Percentiles rank a stretch among this genome's conserved stretches.
Conservation (phyloP, 2,797 vertebrate genomes). For the Cryptoblepharus egeriae region DNA sequence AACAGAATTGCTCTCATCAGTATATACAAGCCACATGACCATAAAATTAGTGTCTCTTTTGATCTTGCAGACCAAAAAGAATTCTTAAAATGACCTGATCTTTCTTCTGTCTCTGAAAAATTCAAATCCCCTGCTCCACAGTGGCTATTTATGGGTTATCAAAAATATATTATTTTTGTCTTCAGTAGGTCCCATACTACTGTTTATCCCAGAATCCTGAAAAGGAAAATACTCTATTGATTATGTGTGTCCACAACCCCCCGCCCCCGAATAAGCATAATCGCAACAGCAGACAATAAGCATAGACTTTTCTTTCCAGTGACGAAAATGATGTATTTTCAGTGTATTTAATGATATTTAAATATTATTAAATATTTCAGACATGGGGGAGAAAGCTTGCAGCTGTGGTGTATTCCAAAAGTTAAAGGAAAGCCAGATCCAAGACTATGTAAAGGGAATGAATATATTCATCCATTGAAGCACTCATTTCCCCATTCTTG, state of each 20-base stretch:
- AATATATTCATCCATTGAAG: too few relatives aligned
- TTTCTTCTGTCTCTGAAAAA: conserved; percentile 41
- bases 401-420: neutral
- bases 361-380: too few relatives aligned
- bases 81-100: conserved; percentile 41
- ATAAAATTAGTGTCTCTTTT: conserved; percentile 66
- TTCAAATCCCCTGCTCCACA: conserved; percentile 32
- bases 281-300: conserved; percentile 35
- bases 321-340: conserved; percentile 44
- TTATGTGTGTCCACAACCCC: conserved; percentile 55
- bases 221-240: conserved; percentile 53
- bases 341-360: too few relatives aligned
- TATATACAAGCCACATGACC: conserved; percentile 54
- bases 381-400: too few relatives aligned
- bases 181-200: conserved; percentile 60
- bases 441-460: neutral
- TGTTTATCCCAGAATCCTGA: conserved; percentile 59
- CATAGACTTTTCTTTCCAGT: conserved; percentile 47
- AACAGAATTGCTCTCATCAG: conserved; percentile 54
- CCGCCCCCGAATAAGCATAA: conserved; percentile 34
- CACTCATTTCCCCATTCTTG: too few relatives aligned
- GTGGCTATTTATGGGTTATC: conserved; percentile 32
- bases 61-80: conserved; percentile 46
- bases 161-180: conserved; percentile 52
- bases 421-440: conserved; percentile 2